A percentile compares a stretch with the other conserved stretches of the same genome.
Evolutionary conservation across 2,888 invertebrate genomes (phyloP).

Genomic region (Dynastes tityus): DNA sequence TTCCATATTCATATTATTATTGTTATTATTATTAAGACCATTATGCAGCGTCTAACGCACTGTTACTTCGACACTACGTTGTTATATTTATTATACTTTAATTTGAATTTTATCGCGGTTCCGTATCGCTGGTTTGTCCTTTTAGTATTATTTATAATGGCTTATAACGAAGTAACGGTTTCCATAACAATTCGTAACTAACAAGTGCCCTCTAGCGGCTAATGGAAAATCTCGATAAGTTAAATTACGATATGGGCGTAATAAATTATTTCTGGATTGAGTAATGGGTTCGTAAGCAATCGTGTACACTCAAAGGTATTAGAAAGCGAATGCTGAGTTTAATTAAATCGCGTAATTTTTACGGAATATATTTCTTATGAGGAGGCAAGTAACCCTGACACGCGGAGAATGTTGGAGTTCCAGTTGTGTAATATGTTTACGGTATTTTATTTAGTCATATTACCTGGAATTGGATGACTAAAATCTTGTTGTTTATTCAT

Average conservation of each 20-base stretch:
- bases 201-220: conserved; percentile 8
- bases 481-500: too few species aligned
- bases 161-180: background rate
- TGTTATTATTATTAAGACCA: too few species aligned
- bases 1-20: background rate
- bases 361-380: too few species aligned
- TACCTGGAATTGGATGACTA: background rate
- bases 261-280: conserved; percentile 17
- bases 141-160: conserved; percentile 17
- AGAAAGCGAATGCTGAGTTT: background rate
- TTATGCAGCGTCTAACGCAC: background rate
- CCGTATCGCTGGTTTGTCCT: conserved; percentile 17
- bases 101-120: conserved; percentile 29
- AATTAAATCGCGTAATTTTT: too few species aligned
- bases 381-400: too few species aligned
- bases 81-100: conserved; percentile 27
- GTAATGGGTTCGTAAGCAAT: background rate
- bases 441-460: background rate
- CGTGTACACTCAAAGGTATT: background rate
- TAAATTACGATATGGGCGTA: conserved; percentile 18
- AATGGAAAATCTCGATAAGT: conserved; percentile 21
- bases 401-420: too few species aligned
- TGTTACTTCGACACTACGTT: background rate
- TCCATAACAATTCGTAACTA: conserved; percentile 11
- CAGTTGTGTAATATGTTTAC: background rate